Evolutionary conservation across 2,797 vertebrate genomes (phyloP), one percentile per base, ranked within the genome.

Genomic region (Cuniculus paca): DNA sequence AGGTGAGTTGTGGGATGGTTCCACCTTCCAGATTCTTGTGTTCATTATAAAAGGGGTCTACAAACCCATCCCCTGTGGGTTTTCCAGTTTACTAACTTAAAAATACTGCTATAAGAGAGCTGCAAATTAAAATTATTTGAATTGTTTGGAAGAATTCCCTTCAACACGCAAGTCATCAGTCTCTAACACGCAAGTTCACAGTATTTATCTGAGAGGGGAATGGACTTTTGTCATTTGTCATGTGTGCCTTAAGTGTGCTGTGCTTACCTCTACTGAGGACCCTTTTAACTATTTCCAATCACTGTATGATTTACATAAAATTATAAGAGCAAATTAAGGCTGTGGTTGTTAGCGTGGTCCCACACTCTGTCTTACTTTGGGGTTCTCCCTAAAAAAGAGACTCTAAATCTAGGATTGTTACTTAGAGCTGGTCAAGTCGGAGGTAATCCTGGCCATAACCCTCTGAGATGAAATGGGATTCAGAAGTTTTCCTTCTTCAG

Each of bases 371-470:
- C 42, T 91, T 63, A 34, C 60, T 26, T 13, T 2, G 3, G 36
- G 42, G 12, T 26, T 84, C 6, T 82, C 28, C 20, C 7, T 39
- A 34, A n/a, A n/a, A 90, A 63, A 54, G 0, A 86, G 22, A 31
- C 52, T 50, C 36, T n/a, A 50, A 39, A 54, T 22, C 13, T 19
- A 70, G 70, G 13, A 79, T 63, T 26, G 42, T 3, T 4, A 0
- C 12, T 1, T 4, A 24, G 7, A 3, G 17, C n/a, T 5, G 60
- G 22, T 7, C 14, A n/a, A 16, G 6, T 4, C 63, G 6, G 6
- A 31, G 36, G 3, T 6, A 20, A 36, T 4, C 2, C 45, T 6
- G 72, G 52, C 22, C 45, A 56, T 9, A 22, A 17, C 7, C 2
- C 2, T 11, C 19, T 34, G n/a, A 13, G 36, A 54, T 20, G 5